These are phyloP conservation scores for Nothoprocta pentlandii DNA, from an alignment of 2,113 vertebrate species.

Conservation along the genomic window DNA sequence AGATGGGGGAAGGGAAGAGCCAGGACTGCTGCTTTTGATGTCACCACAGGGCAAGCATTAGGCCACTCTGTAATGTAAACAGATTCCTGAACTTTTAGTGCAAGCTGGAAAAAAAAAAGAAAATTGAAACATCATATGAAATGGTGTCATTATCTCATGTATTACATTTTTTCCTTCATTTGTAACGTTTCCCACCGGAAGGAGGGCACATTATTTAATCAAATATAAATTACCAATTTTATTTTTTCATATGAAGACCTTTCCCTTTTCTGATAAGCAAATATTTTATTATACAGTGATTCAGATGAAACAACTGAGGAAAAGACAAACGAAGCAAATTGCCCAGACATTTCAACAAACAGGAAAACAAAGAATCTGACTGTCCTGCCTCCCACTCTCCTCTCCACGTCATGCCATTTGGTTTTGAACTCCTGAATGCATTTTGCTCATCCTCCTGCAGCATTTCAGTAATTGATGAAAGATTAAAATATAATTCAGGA, in stretches of 20 bases:
- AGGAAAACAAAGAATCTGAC: neutral
- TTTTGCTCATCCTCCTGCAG: conserved; percentile 51
- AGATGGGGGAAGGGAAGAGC: neutral
- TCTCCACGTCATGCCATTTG: neutral
- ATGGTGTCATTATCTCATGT: neutral
- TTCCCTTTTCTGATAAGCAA: neutral
- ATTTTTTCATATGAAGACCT: neutral
- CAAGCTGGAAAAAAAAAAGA: neutral
- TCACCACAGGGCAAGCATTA: neutral
- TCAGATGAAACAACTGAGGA: neutral
- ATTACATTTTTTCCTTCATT: neutral
- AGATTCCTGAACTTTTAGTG: neutral
- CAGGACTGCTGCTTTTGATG: neutral
- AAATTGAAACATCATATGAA: neutral
- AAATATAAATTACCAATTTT: neutral
- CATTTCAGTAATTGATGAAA: conserved; percentile 57
- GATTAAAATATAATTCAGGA: conserved; percentile 58
- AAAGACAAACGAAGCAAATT: neutral
- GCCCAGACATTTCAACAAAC: neutral
- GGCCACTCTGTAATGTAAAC: neutral
- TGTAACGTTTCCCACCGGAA: neutral
- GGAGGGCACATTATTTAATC: neutral
- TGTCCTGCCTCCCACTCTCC: neutral
- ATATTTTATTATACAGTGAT: neutral
- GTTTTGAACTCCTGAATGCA: conserved; percentile 22